phyloP scores from a whole-genome alignment of 2,797 vertebrate species.

The Gymnoscopelus microlampas region DNA sequence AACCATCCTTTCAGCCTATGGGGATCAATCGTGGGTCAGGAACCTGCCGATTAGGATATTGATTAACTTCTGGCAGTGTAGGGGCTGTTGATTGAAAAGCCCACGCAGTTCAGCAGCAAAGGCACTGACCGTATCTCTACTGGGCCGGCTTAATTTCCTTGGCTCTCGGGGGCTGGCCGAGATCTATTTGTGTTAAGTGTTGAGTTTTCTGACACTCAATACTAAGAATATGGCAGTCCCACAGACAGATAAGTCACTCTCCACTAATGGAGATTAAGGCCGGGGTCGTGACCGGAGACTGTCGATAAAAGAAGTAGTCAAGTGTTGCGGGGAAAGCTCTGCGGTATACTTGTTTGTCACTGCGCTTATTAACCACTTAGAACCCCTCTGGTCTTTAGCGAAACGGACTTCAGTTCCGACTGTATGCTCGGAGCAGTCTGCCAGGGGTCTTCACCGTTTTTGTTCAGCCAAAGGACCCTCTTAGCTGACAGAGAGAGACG shows the following conservation, averaged over 20 bases:
- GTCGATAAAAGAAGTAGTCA: slow-evolving; percentile 19
- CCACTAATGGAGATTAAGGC: slow-evolving; percentile 19
- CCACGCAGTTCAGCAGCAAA: not conserved
- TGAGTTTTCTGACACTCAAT: slow-evolving; percentile 33
- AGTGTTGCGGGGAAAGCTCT: slow-evolving; percentile 5
- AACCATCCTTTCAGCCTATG: slow-evolving; percentile 23
- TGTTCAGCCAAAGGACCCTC: slow-evolving; percentile 19
- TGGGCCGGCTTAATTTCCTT: slow-evolving; percentile 37
- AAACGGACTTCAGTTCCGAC: no score
- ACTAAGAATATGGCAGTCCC: slow-evolving; percentile 24
- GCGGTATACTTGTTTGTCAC: slow-evolving; percentile 31
- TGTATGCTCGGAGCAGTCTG: no score
- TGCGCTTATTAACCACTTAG: slow-evolving; percentile 45
- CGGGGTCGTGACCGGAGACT: not conserved
- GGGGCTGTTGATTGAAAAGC: slow-evolving; percentile 20
- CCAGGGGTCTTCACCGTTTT: no score
- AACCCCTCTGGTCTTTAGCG: no score
- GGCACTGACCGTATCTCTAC: no score
- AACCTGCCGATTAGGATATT: slow-evolving; percentile 59
- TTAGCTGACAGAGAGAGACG: slow-evolving; percentile 10
- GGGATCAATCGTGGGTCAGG: slow-evolving; percentile 36
- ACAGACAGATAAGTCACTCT: slow-evolving; percentile 19
- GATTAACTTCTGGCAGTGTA: slow-evolving; percentile 53
- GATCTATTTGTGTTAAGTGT: slow-evolving; percentile 55
- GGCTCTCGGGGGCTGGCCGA: slow-evolving; percentile 23